Base-by-base conservation (phyloP, 2,797 vertebrate species). In the Aphelocoma californica region DNA sequence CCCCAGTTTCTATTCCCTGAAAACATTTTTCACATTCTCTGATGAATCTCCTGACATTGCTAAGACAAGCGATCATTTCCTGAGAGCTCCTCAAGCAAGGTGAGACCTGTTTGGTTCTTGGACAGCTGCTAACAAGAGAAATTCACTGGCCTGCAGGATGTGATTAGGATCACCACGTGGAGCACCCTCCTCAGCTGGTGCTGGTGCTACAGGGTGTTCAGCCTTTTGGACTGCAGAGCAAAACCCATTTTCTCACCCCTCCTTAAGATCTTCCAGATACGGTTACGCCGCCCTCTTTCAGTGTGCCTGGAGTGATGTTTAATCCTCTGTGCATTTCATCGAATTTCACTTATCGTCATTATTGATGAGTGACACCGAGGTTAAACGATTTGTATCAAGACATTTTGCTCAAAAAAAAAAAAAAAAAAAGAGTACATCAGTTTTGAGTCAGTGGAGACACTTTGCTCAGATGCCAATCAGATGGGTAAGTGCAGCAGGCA, bases 311-410 rank as follows among this genome's bases (percentile, higher is more conserved):
- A 95, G 91, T 96, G 92, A 96, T 90, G 73, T 84, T 90, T 91
- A 97, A 97, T 96, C 89, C 94, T 91, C 71, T 64, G 91, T 80
- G 95, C 66, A 73, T 86, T 97, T 80, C 94, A 91, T 89, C 2
- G 86, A 69, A 92, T 92, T 96, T 88, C 94, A 96, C 94, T 97
- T 94, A 95, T 88, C 28, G n/a, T 95, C 93, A 92, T 95, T 95
- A 96, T 90, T 92, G 96, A 96, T 92, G 91, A 91, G 91, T 95
- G 96, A 95, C 92, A 96, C 80, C 64, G 91, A 96, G 95, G 93
- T 96, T 95, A 94, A 96, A 91, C 0, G 82, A 92, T 86, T 95
- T 0, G 0, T 91, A 91, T 90, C 56, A 88, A 93, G 94, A 77
- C 56, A 67, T 92, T 93, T 86, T 86, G 32, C 51, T 90, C 2